Conservation (phyloP, 2,888 invertebrate genomes). For the Calliphora vomitoria region DNA sequence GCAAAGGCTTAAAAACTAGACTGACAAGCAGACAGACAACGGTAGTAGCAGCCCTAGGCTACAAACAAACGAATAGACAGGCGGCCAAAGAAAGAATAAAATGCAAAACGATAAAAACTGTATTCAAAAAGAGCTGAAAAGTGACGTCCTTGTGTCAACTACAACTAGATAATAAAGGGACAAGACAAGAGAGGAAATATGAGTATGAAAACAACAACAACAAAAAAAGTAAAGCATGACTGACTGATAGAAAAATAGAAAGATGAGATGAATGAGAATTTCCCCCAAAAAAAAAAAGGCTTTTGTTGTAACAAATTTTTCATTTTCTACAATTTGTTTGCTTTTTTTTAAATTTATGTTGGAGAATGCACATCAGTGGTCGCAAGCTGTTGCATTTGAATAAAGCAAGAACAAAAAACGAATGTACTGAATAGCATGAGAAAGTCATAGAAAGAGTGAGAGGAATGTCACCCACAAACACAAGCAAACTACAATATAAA, state of each 20-base stretch:
- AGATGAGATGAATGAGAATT: conserved; percentile 42
- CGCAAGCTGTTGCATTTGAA: conserved; percentile 72
- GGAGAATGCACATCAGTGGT: conserved; percentile 42
- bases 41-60: neutral
- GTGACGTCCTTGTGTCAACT: conserved; percentile 67
- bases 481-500: conserved; percentile 38
- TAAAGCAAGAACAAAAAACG: conserved; percentile 6
- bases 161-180: conserved; percentile 23
- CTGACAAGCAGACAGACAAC: conserved; percentile 6
- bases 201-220: neutral
- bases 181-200: conserved; percentile 20
- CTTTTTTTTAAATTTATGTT: conserved; percentile 22
- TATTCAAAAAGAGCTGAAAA: conserved; percentile 66
- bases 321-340: conserved; percentile 18
- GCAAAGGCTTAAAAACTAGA: conserved; percentile 30
- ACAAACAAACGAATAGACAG: conserved; percentile 27
- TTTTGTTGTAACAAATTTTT: conserved; percentile 39
- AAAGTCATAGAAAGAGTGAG: neutral
- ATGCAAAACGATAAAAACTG: conserved; percentile 19
- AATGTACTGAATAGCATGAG: conserved; percentile 6
- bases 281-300: neutral
- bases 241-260: conserved; percentile 36
- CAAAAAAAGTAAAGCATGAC: conserved; percentile 23
- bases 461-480: neutral
- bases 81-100: conserved; percentile 5